Base-by-base conservation (phyloP, 2,888 invertebrate species). In the Lithophane leautieri region DNA sequence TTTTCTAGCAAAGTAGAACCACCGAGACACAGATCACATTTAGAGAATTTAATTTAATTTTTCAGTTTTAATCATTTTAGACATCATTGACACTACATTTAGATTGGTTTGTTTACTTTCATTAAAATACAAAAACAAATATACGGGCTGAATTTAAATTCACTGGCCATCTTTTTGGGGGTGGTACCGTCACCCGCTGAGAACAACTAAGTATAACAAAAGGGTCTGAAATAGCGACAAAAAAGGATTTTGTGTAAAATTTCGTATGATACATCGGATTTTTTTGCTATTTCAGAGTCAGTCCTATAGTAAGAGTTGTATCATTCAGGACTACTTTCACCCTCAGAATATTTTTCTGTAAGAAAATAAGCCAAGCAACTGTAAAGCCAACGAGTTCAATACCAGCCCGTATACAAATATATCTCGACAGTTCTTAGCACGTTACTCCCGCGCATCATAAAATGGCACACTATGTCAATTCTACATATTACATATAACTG, bases 391-490 rank as follows among this genome's bases (percentile, higher is more conserved):
- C 19, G 19, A 82, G 19, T 58, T 52, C 8, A 44, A 25, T 50
- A n/a, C 16, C 47, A n/a, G 1, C 22, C 52, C 54, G 66, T 54
- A 61, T 60, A 68, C 28, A 25, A 52, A 58, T 12, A 73, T 63
- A 67, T 82, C 67, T 80, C 70, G 73, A 80, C 25, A 69, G 69
- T 47, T 78, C 76, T 22, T n/a, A 73, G 34, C 40, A 25, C 40
- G 65, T 66, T 73, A 62, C 73, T 63, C 81, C 73, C 58, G 76
- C 78, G 70, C 84, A 78, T 76, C 76, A 67, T 84, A 87, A 88
- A 85, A 91, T 92, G 90, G 92, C 93, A 92, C 91, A 88, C 91
- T 89, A 89, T 83, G 82, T 85, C 83, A 78, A 87, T 73, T 76
- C 83, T 88, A 90, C 73, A 68, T 70, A 67, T 87, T 71, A 85